These are phyloP conservation scores for Podotricha telesiphe DNA, from an alignment of 2,888 invertebrate genomes.

Conservation along the genomic window DNA sequence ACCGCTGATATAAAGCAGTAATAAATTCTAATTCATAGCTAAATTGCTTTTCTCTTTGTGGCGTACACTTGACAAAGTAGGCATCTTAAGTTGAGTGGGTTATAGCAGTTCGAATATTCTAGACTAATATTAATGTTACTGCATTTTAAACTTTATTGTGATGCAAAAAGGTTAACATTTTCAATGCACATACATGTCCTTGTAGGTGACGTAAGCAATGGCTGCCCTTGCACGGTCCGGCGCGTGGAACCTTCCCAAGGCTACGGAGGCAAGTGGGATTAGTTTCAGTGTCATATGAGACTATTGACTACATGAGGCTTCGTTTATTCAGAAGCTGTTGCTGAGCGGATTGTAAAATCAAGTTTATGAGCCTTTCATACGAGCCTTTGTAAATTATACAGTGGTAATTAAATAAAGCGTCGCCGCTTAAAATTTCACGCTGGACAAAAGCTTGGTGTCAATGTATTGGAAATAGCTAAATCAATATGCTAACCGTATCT, in stretches of 20 bases:
- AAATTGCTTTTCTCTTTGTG: conserved; percentile 29
- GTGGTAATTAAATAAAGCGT: neutral
- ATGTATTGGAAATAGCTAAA: neutral
- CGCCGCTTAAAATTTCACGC: neutral
- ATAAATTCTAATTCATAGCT: conserved; percentile 20
- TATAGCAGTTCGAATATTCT: conserved; percentile 21
- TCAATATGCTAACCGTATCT: neutral
- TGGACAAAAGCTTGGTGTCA: neutral
- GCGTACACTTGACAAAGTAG: conserved; percentile 20
- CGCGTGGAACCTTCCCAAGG: conserved; percentile 69
- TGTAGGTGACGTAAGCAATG: conserved; percentile 58
- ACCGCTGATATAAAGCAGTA: neutral
- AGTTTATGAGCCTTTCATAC: conserved; percentile 14
- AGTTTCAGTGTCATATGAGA: conserved; percentile 70
- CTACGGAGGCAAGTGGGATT: conserved; percentile 76
- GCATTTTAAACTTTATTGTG: conserved; percentile 20
- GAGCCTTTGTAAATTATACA: neutral
- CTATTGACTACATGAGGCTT: conserved; percentile 44
- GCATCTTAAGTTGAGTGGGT: conserved; percentile 8
- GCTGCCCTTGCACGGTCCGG: conserved; percentile 79
- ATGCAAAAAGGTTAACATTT: neutral
- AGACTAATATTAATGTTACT: conserved; percentile 2
- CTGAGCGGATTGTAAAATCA: neutral
- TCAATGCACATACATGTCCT: conserved; percentile 49
- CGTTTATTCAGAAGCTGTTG: conserved; percentile 23